Evolutionary conservation across 2,113 vertebrate genomes (phyloP).

Genomic region (Elanoides forficatus): DNA sequence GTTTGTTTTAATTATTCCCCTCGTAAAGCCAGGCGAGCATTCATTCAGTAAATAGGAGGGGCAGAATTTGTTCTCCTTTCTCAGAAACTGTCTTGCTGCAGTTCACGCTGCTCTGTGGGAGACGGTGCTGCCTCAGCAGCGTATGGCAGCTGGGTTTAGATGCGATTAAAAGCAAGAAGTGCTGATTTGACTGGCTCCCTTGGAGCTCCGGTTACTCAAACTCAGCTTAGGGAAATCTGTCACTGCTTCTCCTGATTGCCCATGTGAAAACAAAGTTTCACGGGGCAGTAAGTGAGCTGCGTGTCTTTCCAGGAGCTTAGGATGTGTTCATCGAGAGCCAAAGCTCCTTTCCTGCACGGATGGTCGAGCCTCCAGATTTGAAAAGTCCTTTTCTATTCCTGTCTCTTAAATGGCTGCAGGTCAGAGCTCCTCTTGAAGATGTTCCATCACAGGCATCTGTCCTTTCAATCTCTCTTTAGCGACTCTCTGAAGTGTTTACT

Average conservation of each 20-base stretch:
- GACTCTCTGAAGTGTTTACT: not conserved
- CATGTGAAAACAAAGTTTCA: not conserved
- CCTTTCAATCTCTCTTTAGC: not conserved
- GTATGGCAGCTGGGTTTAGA: not conserved
- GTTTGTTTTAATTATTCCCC: not conserved
- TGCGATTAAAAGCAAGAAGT: not conserved
- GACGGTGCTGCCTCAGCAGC: not conserved
- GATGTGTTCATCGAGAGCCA: not conserved
- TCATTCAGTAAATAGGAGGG: not conserved
- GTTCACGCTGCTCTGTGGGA: not conserved
- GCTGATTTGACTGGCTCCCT: not conserved
- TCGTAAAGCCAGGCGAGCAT: not conserved
- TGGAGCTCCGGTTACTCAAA: not conserved
- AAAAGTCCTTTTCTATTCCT: not conserved
- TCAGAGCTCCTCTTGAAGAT: not conserved
- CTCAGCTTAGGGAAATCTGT: not conserved
- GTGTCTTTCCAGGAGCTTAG: rapidly evolving
- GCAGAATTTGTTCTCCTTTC: not conserved
- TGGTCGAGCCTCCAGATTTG: not conserved
- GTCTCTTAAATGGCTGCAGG: not conserved
- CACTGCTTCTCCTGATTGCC: not conserved
- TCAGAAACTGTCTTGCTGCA: not conserved
- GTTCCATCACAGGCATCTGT: not conserved
- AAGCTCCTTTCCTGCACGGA: not conserved
- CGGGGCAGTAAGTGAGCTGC: rapidly evolving